These are phyloP conservation scores for Aradophagus sp. DNA, from an alignment of 1,140 invertebrate species.

Conservation along the genomic window DNA sequence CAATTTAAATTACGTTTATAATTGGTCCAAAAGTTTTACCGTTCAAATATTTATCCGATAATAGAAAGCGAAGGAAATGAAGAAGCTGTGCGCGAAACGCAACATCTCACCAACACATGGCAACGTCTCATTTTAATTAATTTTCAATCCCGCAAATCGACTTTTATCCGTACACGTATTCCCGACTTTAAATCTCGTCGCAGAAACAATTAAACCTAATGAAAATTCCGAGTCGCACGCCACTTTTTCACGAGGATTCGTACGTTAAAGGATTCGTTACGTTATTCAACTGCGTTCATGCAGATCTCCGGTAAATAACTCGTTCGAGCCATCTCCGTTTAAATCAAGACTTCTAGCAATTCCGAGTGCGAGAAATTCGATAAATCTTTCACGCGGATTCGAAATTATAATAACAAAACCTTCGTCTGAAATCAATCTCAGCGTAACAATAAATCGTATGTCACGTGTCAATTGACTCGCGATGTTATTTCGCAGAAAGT, in stretches of 20 bases:
- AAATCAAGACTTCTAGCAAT: constrained; percentile 43
- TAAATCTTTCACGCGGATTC: no score
- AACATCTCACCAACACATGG: not conserved
- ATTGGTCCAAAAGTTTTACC: no score
- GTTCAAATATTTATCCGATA: not conserved
- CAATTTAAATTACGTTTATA: no score
- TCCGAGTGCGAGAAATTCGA: no score
- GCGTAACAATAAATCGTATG: no score
- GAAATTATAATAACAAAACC: no score
- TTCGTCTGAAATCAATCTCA: no score
- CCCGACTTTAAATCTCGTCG: constrained; percentile 16
- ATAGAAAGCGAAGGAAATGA: not conserved
- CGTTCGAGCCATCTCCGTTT: constrained; percentile 33
- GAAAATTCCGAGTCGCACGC: constrained; percentile 21
- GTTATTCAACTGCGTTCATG: constrained; percentile 38
- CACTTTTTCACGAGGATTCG: constrained; percentile 27
- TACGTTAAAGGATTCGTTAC: constrained; percentile 40
- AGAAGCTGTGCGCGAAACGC: not conserved
- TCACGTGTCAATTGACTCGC: no score
- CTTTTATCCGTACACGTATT: constrained; percentile 18
- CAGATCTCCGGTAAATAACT: constrained; percentile 26
- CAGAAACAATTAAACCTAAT: constrained; percentile 33
- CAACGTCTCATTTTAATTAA: constrained; percentile 22
- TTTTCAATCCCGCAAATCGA: constrained; percentile 16
- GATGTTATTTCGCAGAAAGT: no score